Base-by-base conservation (phyloP, 2,797 vertebrate genomes). In the Nyctibius grandis region DNA sequence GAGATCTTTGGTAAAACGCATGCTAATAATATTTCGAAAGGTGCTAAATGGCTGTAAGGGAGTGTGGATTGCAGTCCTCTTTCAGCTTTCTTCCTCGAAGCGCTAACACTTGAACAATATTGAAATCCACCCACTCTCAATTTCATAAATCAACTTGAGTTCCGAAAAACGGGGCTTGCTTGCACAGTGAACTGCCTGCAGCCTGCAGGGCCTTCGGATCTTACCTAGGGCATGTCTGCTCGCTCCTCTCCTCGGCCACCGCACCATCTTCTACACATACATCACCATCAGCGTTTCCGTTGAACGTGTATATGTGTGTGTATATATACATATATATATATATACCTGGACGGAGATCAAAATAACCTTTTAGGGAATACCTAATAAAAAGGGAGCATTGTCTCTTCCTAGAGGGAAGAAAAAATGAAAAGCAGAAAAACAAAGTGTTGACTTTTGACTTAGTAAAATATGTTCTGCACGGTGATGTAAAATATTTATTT, bases 401-500 rank as follows among this genome's bases (percentile, higher is more conserved):
- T 48, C 54, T 85, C 64, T 82, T 88, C 60, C 47, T 67, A 80
- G 67, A 67, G 75, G 82, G 60, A 65, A 73, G 33, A 51, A 79
- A 67, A 60, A 74, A 79, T 13, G 38, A 82, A 79, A 88, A 68
- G 28, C 50, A 87, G 67, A 28, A 74, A 86, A 73, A 47, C 59
- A 69, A 89, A 79, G 1, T 33, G 65, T 57, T 93, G 93, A 80
- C 48, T 94, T 34, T 57, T 93, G 93, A 80, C 48, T 94, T 34
- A 16, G 72, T 78, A 64, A 88, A 89, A 72, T 61, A 72, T 28
- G 82, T 85, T 80, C 91, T 84, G 73, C 40, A 4, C 14, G 5
- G 36, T 48, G 67, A 91, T 54, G 61, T 56, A 75, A 94, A 92
- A 42, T 56, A 94, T 88, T 93, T 93, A 26, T 81, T 88, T 95